Base-by-base conservation (phyloP, 2,113 vertebrate species). In the Tautogolabrus adspersus region DNA sequence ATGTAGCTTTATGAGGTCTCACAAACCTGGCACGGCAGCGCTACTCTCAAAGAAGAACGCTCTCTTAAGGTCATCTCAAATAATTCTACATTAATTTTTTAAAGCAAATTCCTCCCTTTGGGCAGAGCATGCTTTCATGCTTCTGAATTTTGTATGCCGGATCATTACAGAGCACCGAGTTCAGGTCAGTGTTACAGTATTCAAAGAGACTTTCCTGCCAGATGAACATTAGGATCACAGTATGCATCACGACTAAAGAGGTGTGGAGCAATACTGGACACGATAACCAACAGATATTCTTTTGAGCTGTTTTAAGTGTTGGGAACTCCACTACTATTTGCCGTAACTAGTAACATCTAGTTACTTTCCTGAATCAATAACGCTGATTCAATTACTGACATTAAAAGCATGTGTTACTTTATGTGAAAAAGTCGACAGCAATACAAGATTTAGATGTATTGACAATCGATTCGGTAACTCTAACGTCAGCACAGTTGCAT, bases 21-120 rank as follows among this genome's bases (percentile, higher is more conserved):
- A 34, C 19, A 61, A 66, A 70, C 69, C 49, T 72, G 38, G 66
- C 74, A 73, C 74, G 61, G 68, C 34, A 49, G 64, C 16, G 15
- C 62, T 71, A 56, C 58, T 73, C 55, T 18, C 6, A 69, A 51
- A 22, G 34, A 21, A 66, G 56, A 8, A 22, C 52, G 44, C 47
- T 74, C 70, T 67, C 40, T 64, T 30, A 70, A n/a, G 47, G 47
- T 72, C 15, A 61, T n/a, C 55, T 47, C 7, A 49, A 18, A 49
- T 49, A 49, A 18, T 19, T 19, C 7, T 7, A 18, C 47, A 49
- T 7, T 1, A 15, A 49, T 7, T 19, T 49, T 42, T 49, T 49
- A 49, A 65, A 64, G 22, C 61, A 47, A 34, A 58, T 34, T n/a
- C 47, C 47, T 49, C 40, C 44, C 30, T 61, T 22, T 66, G 23